Evolutionary conservation across 2,797 vertebrate genomes (phyloP).

Genomic region (Allochrocebus solatus): DNA sequence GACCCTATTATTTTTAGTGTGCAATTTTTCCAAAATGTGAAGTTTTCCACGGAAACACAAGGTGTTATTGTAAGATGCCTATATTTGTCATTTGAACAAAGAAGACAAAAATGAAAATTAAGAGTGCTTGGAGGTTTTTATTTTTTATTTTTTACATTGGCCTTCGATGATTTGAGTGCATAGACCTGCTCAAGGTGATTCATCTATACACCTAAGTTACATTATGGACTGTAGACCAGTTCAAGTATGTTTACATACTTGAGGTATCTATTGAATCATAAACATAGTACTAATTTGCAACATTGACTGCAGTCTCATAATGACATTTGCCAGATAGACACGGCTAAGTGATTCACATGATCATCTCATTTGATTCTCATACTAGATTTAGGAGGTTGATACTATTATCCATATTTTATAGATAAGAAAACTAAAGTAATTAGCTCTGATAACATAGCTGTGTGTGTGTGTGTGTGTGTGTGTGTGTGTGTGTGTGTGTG

Average conservation of each 20-base stretch:
- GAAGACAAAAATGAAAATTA: neutral
- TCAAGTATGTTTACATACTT: neutral
- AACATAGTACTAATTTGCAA: neutral
- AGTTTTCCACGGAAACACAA: neutral
- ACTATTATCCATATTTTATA: neutral
- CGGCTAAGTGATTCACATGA: neutral
- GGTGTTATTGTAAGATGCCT: neutral
- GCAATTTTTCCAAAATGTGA: conserved; percentile 18
- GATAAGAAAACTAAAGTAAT: neutral
- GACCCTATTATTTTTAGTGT: neutral
- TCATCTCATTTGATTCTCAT: neutral
- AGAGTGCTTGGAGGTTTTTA: neutral
- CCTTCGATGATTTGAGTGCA: neutral
- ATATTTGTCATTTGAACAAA: conserved; percentile 6
- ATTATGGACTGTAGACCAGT: neutral
- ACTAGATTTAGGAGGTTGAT: neutral
- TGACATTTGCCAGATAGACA: neutral
- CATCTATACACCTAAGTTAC: neutral
- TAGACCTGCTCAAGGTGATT: neutral
- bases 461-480: neutral
- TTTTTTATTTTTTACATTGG: neutral
- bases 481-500: neutral
- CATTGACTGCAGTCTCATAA: neutral
- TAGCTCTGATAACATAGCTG: neutral
- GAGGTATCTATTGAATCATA: neutral